Evolutionary conservation across 2,113 vertebrate species (phyloP).

Genomic region (Istiophorus platypterus): DNA sequence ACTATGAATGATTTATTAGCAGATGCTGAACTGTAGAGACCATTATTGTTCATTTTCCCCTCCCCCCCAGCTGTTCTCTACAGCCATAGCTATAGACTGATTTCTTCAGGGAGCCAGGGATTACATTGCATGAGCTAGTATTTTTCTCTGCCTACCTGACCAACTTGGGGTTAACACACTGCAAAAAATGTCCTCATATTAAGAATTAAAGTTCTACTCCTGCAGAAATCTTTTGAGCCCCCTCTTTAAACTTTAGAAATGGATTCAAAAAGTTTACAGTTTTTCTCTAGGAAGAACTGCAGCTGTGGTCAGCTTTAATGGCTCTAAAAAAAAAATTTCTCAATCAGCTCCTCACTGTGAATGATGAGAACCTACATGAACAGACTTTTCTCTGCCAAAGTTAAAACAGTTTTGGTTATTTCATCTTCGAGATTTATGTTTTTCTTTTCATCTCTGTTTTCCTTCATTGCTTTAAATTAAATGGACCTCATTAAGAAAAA

Average conservation of each 20-base stretch:
- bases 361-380: background rate
- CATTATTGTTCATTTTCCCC: conserved; percentile 75
- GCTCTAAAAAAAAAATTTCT: background rate
- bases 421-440: background rate
- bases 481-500: background rate
- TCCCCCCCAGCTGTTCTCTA: conserved; percentile 29
- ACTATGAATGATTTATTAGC: conserved; percentile 87
- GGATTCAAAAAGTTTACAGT: background rate
- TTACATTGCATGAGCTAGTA: conserved; percentile 47
- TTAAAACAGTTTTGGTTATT: background rate
- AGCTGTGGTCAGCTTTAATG: conserved; percentile 12
- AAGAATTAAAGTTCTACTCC: background rate
- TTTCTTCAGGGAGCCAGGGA: conserved; percentile 51
- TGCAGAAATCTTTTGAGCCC: background rate
- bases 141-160: conserved; percentile 54
- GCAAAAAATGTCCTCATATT: conserved; percentile 26
- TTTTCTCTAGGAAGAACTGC: background rate
- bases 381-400: background rate
- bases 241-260: background rate
- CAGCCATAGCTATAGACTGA: conserved; percentile 44
- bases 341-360: background rate
- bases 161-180: conserved; percentile 22
- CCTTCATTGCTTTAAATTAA: background rate
- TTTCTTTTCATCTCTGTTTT: background rate
- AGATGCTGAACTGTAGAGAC: conserved; percentile 82